A percentile compares a stretch with the other conserved stretches of the same genome.
phyloP scores from a whole-genome alignment of 1,140 invertebrate species.

The Gryllus bimaculatus region DNA sequence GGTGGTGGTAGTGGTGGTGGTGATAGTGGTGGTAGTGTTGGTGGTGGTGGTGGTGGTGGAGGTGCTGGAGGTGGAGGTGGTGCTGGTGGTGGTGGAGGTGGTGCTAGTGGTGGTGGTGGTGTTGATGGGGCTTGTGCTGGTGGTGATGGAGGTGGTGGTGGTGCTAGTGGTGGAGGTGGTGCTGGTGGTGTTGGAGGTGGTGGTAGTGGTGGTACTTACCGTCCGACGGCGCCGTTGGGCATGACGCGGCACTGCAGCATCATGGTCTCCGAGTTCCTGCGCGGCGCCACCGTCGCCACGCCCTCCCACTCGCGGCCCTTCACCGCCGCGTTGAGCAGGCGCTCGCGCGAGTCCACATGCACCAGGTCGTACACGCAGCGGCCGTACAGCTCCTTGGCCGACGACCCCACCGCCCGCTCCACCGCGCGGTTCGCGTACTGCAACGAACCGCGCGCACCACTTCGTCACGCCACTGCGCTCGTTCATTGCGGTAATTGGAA shows the following conservation, averaged over 20 bases:
- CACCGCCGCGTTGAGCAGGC: conserved; percentile 37
- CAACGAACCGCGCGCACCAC: background rate
- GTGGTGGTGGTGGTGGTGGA: no score
- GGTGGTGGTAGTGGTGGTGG: no score
- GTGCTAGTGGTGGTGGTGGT: no score
- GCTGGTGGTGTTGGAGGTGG: no score
- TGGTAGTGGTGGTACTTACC: background rate
- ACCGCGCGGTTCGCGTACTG: conserved; percentile 45
- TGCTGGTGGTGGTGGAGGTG: no score
- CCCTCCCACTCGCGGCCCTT: conserved; percentile 47
- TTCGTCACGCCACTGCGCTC: no score
- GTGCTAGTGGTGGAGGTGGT: no score
- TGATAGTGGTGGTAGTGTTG: no score
- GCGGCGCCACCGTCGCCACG: conserved; percentile 34
- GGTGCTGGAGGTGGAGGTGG: no score
- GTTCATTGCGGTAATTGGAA: no score
- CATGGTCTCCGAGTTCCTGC: conserved; percentile 42
- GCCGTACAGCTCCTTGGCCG: conserved; percentile 37
- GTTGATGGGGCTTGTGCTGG: no score
- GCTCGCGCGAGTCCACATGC: conserved; percentile 28
- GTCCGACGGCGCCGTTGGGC: background rate
- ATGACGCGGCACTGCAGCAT: conserved; percentile 30
- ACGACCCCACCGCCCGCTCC: conserved; percentile 41
- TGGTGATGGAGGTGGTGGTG: no score
- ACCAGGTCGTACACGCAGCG: conserved; percentile 37